Conservation (phyloP, 1,140 invertebrate genomes). For the Drosophila mayri region DNA sequence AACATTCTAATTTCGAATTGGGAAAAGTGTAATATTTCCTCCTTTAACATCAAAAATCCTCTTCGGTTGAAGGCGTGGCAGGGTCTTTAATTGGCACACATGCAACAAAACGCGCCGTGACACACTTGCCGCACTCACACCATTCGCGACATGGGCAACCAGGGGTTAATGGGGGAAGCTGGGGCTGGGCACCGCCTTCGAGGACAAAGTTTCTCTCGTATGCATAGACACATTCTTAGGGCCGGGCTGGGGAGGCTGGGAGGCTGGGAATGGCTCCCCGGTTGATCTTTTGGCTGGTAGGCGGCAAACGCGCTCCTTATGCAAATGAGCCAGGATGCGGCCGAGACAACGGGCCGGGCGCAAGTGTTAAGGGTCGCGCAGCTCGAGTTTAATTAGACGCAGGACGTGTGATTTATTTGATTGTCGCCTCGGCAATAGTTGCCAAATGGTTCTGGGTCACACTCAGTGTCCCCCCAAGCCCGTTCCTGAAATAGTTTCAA, state of each 20-base stretch:
- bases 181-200: neutral
- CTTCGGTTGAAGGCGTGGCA: constrained; percentile 47
- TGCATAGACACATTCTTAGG: constrained; percentile 67
- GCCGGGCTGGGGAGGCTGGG: constrained; percentile 13
- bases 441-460: constrained; percentile 29
- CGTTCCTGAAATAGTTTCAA: constrained; percentile 23
- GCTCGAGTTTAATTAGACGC: constrained; percentile 81
- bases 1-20: neutral
- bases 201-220: constrained; percentile 68
- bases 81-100: constrained; percentile 77
- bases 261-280: constrained; percentile 63
- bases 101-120: constrained; percentile 64
- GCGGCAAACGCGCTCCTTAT: constrained; percentile 68
- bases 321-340: constrained; percentile 54
- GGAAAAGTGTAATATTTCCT: neutral
- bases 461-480: neutral
- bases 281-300: constrained; percentile 76
- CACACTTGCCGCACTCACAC: constrained; percentile 60
- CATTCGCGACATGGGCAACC: constrained; percentile 8
- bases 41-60: neutral
- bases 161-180: neutral
- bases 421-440: constrained; percentile 51
- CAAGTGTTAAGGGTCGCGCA: constrained; percentile 78
- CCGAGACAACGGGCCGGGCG: constrained; percentile 56
- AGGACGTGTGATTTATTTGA: constrained; percentile 76